Base-by-base conservation (phyloP, 2,113 vertebrate genomes). In the Oncorhynchus mykiss region DNA sequence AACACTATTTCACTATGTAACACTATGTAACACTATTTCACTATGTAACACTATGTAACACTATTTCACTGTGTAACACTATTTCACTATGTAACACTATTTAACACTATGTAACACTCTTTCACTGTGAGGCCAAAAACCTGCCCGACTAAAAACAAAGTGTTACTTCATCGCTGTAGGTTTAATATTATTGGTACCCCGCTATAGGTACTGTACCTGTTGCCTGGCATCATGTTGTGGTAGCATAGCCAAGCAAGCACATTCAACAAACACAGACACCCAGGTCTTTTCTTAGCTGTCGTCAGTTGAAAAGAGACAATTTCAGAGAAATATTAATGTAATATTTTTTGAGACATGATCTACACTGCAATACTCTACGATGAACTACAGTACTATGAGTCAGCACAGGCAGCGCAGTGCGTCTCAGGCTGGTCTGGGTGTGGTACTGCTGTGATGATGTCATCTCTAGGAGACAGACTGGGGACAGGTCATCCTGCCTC, bases 351-450 rank as follows among this genome's bases (percentile, higher is more conserved):
- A 20, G 16, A 68, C 29, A 76, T 70, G 48, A 70, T 83, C 88
- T 90, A 76, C 70, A 79, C 90, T 90, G 76, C 49, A 27, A 82
- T 85, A 81, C 25, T 83, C 89, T 88, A 78, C 27, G 77, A 84
- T 81, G 29, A 88, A 73, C 85, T 90, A 75, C 62, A 79, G 77
- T 88, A 68, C 86, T 80, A 80, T 77, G 83, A 84, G 69, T 88
- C 87, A 87, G 87, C 86, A 76, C 87, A 57, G 54, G 39, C 87
- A 86, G 87, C 86, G 14, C 14, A 54, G 86, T 85, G 83, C 78
- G 81, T 79, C 81, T 70, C 82, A 84, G 27, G 31, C 31, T 70
- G 45, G 78, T 62, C n/a, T 31, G 22, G 27, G 59, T 64, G 51
- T 54, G 67, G 18, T 24, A 5, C 2, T 20, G 68, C 5, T 39